Evolutionary conservation across 1,140 invertebrate genomes (phyloP).

Genomic region (Eumeta japonica): DNA sequence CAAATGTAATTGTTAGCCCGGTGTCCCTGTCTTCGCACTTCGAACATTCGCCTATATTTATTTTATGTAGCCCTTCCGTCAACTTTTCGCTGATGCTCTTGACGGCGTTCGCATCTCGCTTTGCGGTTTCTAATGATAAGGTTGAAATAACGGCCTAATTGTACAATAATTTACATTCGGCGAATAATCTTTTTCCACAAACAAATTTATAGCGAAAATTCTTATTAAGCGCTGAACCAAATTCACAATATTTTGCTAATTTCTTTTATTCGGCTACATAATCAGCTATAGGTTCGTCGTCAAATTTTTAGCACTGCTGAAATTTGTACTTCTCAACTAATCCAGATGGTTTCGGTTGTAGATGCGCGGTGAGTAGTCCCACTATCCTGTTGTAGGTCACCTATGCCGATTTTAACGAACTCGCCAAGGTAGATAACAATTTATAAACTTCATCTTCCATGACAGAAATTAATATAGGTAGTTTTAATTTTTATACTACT

Average conservation of each 20-base stretch:
- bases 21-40: constrained; percentile 2
- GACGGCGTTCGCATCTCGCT: constrained; percentile 5
- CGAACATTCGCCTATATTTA: constrained; percentile 1
- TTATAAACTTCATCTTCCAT: constrained; percentile 3
- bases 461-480: constrained; percentile 3
- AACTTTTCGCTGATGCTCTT: background rate
- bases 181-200: constrained; percentile 3
- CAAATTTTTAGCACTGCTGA: constrained; percentile 1
- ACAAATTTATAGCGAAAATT: constrained; percentile 7
- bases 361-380: background rate
- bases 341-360: constrained; percentile 6
- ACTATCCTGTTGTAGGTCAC: background rate
- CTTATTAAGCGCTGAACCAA: background rate
- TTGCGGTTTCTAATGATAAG: constrained; percentile 2
- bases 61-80: background rate
- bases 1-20: constrained; percentile 1
- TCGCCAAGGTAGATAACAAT: background rate
- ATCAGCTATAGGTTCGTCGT: constrained; percentile 3
- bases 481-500: too few species aligned
- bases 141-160: constrained; percentile 4
- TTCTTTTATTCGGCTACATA: constrained; percentile 6
- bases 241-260: constrained; percentile 5
- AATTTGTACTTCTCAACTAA: constrained; percentile 7
- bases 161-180: background rate
- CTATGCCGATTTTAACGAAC: constrained; percentile 1